phyloP scores from a whole-genome alignment of 2,888 invertebrate genomes.

The Willowsia nigromaculata region DNA sequence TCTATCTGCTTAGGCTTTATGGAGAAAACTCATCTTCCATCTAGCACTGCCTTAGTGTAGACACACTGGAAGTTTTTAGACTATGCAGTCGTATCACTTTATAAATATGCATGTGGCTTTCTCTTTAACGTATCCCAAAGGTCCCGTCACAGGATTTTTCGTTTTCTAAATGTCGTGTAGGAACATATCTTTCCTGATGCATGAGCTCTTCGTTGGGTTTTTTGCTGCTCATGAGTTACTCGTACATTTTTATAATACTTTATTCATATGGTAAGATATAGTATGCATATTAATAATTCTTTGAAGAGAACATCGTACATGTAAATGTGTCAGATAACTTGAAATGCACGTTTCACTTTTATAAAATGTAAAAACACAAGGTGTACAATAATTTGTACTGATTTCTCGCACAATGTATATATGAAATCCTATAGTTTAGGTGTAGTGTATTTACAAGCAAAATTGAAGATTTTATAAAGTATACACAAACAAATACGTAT shows the following conservation, averaged over 20 bases:
- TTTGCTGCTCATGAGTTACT: not conserved
- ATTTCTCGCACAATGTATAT: too few species aligned
- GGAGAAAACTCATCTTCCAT: not conserved
- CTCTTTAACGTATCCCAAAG: slow-evolving; percentile 14
- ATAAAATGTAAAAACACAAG: too few species aligned
- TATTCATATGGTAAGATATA: too few species aligned
- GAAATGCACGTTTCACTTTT: too few species aligned
- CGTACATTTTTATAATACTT: not conserved
- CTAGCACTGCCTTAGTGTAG: not conserved
- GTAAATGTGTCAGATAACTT: too few species aligned
- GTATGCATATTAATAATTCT: too few species aligned
- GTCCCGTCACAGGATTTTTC: not conserved
- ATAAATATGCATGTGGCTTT: slow-evolving; percentile 1
- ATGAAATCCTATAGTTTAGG: too few species aligned
- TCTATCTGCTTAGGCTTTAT: not conserved
- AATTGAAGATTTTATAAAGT: too few species aligned
- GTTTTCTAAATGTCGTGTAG: not conserved
- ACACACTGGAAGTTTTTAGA: not conserved
- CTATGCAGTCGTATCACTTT: not conserved
- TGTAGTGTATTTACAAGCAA: too few species aligned
- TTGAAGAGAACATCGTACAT: too few species aligned
- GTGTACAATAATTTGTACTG: too few species aligned
- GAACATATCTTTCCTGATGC: not conserved
- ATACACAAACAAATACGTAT: too few species aligned
- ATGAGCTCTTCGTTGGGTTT: not conserved